Percentiles rank a stretch among this genome's conserved stretches.
Conservation (phyloP, 2,113 vertebrate genomes). For the Dipodomys merriami region DNA sequence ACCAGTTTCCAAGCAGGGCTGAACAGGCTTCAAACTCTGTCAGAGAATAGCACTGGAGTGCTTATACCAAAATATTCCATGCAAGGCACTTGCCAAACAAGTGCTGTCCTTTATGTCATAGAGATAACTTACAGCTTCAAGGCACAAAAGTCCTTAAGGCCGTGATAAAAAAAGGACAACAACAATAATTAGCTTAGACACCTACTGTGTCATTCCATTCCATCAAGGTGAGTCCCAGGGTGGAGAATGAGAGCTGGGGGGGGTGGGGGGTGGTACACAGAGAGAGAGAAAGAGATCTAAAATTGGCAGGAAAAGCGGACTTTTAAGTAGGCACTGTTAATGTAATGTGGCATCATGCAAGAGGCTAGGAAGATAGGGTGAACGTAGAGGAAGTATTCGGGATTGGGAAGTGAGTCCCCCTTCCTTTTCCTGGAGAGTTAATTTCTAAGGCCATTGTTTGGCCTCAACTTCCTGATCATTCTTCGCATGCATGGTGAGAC, state of each 20-base stretch:
- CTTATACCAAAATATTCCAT: rapidly evolving
- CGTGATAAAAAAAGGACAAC: neutral
- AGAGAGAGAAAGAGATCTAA: neutral
- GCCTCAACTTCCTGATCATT: neutral
- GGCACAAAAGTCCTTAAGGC: neutral
- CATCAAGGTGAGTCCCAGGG: neutral
- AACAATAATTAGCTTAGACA: neutral
- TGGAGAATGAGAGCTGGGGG: too few species aligned
- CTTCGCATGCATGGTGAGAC: neutral
- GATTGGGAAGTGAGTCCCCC: neutral
- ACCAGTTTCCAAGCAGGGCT: neutral
- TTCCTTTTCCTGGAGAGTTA: neutral
- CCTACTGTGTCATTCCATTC: too few species aligned
- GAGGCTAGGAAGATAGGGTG: neutral
- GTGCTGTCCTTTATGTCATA: neutral
- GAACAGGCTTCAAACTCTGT: neutral
- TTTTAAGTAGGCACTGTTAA: neutral
- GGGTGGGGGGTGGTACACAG: too few species aligned
- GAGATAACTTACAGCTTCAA: neutral
- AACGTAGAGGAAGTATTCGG: neutral
- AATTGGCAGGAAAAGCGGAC: neutral
- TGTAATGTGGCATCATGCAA: neutral
- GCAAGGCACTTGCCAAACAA: neutral
- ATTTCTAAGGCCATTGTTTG: neutral
- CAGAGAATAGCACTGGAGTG: neutral